Base-by-base conservation (phyloP, 2,888 invertebrate genomes). In the Drosophila siamana region DNA sequence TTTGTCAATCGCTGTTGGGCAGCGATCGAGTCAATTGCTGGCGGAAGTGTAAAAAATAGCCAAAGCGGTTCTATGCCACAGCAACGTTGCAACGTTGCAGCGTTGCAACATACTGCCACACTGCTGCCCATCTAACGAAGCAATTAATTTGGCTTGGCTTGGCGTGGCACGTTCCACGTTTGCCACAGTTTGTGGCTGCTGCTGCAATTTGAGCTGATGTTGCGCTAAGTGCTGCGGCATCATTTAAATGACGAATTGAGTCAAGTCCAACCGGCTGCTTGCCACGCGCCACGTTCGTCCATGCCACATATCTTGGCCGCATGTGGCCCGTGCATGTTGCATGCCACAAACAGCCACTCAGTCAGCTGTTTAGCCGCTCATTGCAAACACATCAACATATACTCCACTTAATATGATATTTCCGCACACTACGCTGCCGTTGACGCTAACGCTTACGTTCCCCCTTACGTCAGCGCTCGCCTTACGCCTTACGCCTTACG, bases 221-320 rank as follows among this genome's bases (percentile, higher is more conserved):
- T 82, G 87, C 85, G 82, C 83, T 83, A 83, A 83, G 87, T 83
- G 83, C 87, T 85, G 65, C 57, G 51, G 56, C 71, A 75, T 79
- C 86, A 84, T 87, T 87, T 85, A 85, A 87, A 85, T 84, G 83
- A 84, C 83, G 87, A 79, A 87, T 85, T 70, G 83, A 82, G 82
- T 74, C 74, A 79, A 85, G 74, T 77, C 63, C 65, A 77, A 79
- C 74, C 85, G 71, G 81, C 30, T 22, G 26, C 24, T 33, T 36
- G 40, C 52, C 52, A 52, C 46, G 33, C 36, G 62, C 62, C 55
- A 41, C 38, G 52, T 24, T 24, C 24, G 22, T 44, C 44, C 22
- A 30, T 74, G 72, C 72, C 67, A 75, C 76, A 28, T 46, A 46
- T n/a, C n/a, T n/a, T n/a, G n/a, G n/a, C n/a, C 7, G 9, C 0